Conservation (phyloP, 2,888 invertebrate genomes). For the Syritta pipiens region DNA sequence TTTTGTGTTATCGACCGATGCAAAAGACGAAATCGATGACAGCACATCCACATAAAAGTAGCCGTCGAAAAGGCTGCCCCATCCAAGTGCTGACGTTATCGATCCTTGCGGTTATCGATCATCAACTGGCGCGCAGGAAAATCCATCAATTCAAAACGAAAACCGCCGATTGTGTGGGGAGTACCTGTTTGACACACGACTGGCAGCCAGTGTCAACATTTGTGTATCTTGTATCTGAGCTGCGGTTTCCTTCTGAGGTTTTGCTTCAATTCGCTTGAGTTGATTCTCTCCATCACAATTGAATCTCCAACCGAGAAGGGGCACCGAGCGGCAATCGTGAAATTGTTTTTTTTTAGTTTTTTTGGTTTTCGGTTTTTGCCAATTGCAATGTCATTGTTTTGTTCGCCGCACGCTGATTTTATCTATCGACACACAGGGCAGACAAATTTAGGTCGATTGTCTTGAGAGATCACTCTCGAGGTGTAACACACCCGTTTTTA, state of each 20-base stretch:
- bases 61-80: no score
- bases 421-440: slow-evolving; percentile 49
- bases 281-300: neutral
- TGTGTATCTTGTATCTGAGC: slow-evolving; percentile 43
- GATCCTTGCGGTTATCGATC: neutral
- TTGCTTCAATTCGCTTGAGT: slow-evolving; percentile 45
- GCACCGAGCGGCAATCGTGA: slow-evolving; percentile 31
- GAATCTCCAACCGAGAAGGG: neutral
- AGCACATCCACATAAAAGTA: neutral
- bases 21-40: no score
- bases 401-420: slow-evolving; percentile 72
- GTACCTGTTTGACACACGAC: slow-evolving; percentile 61
- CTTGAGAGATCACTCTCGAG: slow-evolving; percentile 48
- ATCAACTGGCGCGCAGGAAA: slow-evolving; percentile 10
- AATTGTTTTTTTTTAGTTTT: slow-evolving; percentile 28
- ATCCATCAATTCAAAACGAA: slow-evolving; percentile 34
- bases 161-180: neutral
- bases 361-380: slow-evolving; percentile 12
- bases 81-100: no score
- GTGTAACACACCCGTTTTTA: slow-evolving; percentile 40
- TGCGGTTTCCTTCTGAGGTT: slow-evolving; percentile 51
- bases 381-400: slow-evolving; percentile 60
- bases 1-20: neutral
- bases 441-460: slow-evolving; percentile 65
- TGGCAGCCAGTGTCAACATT: slow-evolving; percentile 62